These are phyloP conservation scores for Corapipo altera DNA, from an alignment of 2,113 vertebrate species.

Conservation along the genomic window DNA sequence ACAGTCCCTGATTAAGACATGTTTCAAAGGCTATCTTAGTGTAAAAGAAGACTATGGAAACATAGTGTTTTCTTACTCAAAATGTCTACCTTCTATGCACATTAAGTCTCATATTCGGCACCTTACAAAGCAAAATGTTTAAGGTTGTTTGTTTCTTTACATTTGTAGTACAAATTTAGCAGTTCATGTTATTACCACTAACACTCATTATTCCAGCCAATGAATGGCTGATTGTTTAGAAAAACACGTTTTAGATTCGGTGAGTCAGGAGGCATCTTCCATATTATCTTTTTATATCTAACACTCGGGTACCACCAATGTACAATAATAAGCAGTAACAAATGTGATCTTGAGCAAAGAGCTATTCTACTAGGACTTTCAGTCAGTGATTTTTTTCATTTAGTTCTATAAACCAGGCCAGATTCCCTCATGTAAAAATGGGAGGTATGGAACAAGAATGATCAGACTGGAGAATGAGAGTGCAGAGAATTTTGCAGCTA, in stretches of 20 bases:
- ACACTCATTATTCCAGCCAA: background rate
- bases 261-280: background rate
- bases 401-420: background rate
- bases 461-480: background rate
- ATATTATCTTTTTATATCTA: background rate
- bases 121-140: background rate
- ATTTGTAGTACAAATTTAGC: background rate
- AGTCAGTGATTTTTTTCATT: background rate
- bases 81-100: background rate
- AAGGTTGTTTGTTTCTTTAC: background rate
- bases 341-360: background rate
- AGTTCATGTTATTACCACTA: background rate
- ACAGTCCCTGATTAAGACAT: background rate
- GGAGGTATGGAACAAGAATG: background rate
- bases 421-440: background rate
- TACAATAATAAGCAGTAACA: background rate
- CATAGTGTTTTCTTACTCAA: background rate
- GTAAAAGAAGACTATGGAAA: background rate
- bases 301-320: accelerated
- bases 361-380: background rate
- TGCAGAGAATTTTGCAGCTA: background rate
- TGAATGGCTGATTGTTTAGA: background rate
- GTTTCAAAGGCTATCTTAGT: background rate
- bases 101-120: background rate
- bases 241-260: background rate